Conservation (phyloP, 2,797 vertebrate species). For the Fundulus diaphanus region DNA sequence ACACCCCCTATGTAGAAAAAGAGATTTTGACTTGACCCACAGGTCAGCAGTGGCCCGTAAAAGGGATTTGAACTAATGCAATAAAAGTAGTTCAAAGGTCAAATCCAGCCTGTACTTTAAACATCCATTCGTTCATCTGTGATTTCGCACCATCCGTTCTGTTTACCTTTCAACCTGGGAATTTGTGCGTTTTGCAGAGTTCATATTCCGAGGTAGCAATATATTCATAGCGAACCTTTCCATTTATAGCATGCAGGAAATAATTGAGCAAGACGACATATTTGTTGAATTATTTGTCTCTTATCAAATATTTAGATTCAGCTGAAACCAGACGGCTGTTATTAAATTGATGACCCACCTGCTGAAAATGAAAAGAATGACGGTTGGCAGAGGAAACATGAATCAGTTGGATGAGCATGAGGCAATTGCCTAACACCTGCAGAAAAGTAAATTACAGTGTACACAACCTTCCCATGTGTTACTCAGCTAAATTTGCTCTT, state of each 20-base stretch:
- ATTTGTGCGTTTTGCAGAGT: too few relatives aligned
- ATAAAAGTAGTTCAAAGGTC: not conserved
- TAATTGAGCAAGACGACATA: not conserved
- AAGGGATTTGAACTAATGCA: not conserved
- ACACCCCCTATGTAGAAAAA: not conserved
- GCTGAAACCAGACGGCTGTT: not conserved
- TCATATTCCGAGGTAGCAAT: not conserved
- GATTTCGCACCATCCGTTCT: too few relatives aligned
- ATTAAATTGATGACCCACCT: constrained; percentile 26
- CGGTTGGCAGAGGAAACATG: not conserved
- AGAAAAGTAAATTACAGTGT: constrained; percentile 35
- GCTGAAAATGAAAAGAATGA: constrained; percentile 13
- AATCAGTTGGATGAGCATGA: constrained; percentile 1
- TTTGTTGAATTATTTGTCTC: not conserved
- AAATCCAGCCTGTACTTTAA: not conserved
- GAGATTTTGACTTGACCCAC: not conserved
- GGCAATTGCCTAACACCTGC: constrained; percentile 2
- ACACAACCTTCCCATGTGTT: not conserved
- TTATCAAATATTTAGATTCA: not conserved
- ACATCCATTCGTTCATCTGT: too few relatives aligned
- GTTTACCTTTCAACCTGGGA: too few relatives aligned
- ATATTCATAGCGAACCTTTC: not conserved
- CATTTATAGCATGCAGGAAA: not conserved
- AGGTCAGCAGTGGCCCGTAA: not conserved
- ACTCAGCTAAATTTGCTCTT: constrained; percentile 13